Base-by-base conservation (phyloP, 1,140 invertebrate species). In the Aporrectodea caliginosa region DNA sequence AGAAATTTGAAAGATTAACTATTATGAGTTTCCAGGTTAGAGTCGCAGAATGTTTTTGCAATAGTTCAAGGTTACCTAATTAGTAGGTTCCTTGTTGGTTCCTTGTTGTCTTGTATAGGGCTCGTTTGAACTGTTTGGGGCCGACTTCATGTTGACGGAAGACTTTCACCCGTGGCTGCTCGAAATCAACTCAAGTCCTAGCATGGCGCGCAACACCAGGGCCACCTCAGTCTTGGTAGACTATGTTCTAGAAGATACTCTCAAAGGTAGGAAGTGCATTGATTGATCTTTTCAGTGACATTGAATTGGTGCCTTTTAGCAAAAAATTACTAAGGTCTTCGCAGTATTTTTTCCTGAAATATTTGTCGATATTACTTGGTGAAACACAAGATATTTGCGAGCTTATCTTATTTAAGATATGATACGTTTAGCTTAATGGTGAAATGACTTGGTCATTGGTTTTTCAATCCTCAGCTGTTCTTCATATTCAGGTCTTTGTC, bases 161-260 rank as follows among this genome's bases (percentile, higher is more conserved):
- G 94, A 97, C 86, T 94, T 94, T 82, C 92, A 92, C 73, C 94
- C 95, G 0, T 97, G 95, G 94, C 88, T 97, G 0, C 94, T 98
- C 81, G 96, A 98, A 87, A 97, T 98, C 80, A 97, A 98, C 86
- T 95, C 94, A 6, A 94, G 94, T 88, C 95, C 95, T 0, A 94
- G 95, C 84, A 92, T 98, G 90, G 94, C 94, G 35, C 91, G 93
- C 16, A 95, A 93, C 0, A 97, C 95, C 0, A 94, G 92, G 79
- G 94, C 97, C 0, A 98, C 95, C 0, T 92, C 93, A 0, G 88
- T 93, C 77, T 90, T 98, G 83, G 97, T 95, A 86, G 91, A 93
- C 22, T 93, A 93, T 85, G 94, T 94, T 73, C 90, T 97, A 74
- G 94, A 97, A 86, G 95, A 98, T 89, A 92, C 94, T 0, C 91